Base-by-base conservation (phyloP, 2,797 vertebrate species). In the Argya squamiceps region DNA sequence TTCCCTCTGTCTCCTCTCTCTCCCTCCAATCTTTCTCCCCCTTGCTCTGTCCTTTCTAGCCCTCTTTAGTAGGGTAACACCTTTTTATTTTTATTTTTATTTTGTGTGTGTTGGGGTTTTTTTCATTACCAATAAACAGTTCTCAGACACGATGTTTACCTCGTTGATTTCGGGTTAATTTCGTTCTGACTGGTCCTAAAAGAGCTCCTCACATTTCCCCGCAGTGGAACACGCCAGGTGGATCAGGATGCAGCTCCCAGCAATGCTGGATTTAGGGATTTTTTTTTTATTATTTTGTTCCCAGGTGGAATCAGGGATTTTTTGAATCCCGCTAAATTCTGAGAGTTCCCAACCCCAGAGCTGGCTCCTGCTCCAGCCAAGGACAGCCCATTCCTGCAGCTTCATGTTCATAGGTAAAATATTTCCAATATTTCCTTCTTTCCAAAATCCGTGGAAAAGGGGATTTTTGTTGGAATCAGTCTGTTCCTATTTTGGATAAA, bases 381-480 rank as follows among this genome's bases (percentile, higher is more conserved):
- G 59, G 36, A 23, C 32, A 62, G 41, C 84, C 18, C 3, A 0
- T 5, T 76, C 49, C 11, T 1, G 21, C 13, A 21, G 27, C 39
- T 55, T 75, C 36, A 7, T 14, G 0, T 30, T 43, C 2, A 0
- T 4, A 17, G 23, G 4, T 41, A 58, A 77, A 92, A 65, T 19
- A 46, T 27, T 49, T 36, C 39, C 47, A 39, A 16, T 20, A 36
- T 37, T 56, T 19, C n/a, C 23, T 47, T 60, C 19, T 56, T 49
- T 23, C 27, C 60, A 26, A 79, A 89, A 83, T 32, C 24, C 2
- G 6, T 3, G 12, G 18, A 53, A 4, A 14, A 30, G 46, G 36
- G 36, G 39, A 11, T 49, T 69, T 69, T 50, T 37, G 27, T 24
- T 34, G 76, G 12, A 65, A 36, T 10, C 1, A 1, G 0, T 8